Conservation (phyloP, 2,797 vertebrate genomes). For the Natrix natrix region DNA sequence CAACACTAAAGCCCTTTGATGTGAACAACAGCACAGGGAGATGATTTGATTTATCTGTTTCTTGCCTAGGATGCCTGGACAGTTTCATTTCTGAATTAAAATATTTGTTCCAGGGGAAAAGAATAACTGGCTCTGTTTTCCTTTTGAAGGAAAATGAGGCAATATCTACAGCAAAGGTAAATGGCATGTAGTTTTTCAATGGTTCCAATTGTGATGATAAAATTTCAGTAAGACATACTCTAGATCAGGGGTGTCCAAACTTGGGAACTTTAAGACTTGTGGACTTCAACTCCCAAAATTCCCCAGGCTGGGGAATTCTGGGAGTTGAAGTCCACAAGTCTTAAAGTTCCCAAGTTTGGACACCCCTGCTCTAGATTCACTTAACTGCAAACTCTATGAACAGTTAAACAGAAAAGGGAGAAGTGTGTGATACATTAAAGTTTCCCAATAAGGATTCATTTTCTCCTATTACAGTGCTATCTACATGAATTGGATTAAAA, state of each 20-base stretch:
- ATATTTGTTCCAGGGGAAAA: constrained; percentile 42
- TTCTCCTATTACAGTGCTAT: neutral
- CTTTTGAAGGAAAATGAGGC: constrained; percentile 38
- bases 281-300: no score
- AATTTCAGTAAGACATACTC: neutral
- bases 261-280: no score
- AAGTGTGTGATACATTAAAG: neutral
- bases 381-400: neutral
- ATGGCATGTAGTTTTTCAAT: neutral
- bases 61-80: constrained; percentile 9
- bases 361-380: neutral
- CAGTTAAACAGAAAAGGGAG: constrained; percentile 26
- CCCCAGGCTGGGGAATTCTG: no score
- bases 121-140: constrained; percentile 17
- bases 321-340: no score
- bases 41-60: constrained; percentile 41
- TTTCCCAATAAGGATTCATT: neutral
- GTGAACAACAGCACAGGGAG: constrained; percentile 29
- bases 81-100: constrained; percentile 42
- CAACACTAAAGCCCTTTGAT: constrained; percentile 24
- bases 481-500: neutral
- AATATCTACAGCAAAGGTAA: constrained; percentile 23
- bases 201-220: constrained; percentile 9
- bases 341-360: no score
- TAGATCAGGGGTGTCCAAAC: neutral